Conservation (phyloP, 2,113 vertebrate genomes). For the Solenodon paradoxus region DNA sequence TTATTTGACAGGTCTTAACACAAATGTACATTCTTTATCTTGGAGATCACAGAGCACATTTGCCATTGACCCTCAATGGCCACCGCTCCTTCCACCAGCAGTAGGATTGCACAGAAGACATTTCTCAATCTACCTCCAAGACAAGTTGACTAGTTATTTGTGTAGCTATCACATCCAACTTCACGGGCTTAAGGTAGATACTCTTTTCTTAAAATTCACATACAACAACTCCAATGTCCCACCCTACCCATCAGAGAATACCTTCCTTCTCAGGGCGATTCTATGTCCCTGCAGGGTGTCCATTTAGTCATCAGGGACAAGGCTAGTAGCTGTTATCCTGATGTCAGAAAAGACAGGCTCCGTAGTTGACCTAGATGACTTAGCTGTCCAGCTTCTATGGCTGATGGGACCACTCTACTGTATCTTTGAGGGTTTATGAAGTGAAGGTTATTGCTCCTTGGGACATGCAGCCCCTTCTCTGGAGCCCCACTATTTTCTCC, state of each 20-base stretch:
- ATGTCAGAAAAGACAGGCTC: neutral
- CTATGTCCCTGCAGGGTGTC: too few species aligned
- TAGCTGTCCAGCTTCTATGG: neutral
- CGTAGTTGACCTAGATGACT: neutral
- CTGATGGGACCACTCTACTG: too few species aligned
- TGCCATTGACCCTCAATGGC: neutral
- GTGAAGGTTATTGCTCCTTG: neutral
- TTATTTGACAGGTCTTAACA: neutral
- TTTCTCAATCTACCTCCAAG: neutral
- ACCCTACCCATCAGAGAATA: neutral
- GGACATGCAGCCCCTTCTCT: accelerated
- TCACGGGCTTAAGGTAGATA: neutral
- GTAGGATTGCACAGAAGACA: neutral
- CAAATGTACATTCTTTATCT: neutral
- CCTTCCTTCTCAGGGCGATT: neutral
- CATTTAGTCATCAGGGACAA: neutral
- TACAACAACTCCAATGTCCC: neutral
- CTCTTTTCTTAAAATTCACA: neutral
- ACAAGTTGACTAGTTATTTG: neutral
- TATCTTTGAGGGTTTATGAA: neutral
- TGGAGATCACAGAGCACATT: neutral
- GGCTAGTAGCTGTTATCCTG: neutral
- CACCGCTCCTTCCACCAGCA: neutral
- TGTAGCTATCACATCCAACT: neutral
- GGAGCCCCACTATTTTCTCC: neutral